Percentiles rank a stretch among this genome's conserved stretches.
These are phyloP conservation scores for Ophiodon elongatus DNA, from an alignment of 2,113 vertebrate species.

Conservation along the genomic window DNA sequence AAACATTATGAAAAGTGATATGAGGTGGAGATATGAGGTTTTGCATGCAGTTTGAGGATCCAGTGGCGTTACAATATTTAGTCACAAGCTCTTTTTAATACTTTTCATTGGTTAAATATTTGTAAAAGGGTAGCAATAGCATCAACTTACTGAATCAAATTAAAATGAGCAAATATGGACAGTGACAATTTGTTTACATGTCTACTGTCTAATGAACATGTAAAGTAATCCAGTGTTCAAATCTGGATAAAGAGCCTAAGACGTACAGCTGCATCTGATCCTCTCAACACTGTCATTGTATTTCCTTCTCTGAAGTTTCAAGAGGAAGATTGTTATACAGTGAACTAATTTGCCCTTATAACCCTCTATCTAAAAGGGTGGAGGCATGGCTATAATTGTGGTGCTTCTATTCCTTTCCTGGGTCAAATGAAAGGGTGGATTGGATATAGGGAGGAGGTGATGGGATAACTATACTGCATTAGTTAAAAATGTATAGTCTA, in stretches of 20 bases:
- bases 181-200: background rate
- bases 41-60: too few relatives aligned
- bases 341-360: background rate
- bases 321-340: conserved; percentile 13
- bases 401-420: background rate
- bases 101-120: background rate
- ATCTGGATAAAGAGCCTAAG: conserved; percentile 11
- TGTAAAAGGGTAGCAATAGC: background rate
- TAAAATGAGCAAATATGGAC: background rate
- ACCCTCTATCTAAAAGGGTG: conserved; percentile 20
- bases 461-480: conserved; percentile 1
- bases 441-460: background rate
- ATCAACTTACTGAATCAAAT: background rate
- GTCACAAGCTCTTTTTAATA: background rate
- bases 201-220: background rate
- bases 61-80: too few relatives aligned
- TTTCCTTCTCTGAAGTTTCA: conserved; percentile 25
- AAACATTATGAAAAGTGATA: too few relatives aligned
- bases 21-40: too few relatives aligned
- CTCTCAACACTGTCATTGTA: conserved; percentile 8
- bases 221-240: conserved; percentile 12
- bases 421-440: conserved; percentile 24
- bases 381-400: conserved; percentile 17
- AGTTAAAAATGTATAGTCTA: conserved; percentile 15
- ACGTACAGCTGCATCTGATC: conserved; percentile 16